A percentile compares a stretch with the other conserved stretches of the same genome.
phyloP scores from a whole-genome alignment of 2,888 invertebrate species.

The Eledone cirrhosa region DNA sequence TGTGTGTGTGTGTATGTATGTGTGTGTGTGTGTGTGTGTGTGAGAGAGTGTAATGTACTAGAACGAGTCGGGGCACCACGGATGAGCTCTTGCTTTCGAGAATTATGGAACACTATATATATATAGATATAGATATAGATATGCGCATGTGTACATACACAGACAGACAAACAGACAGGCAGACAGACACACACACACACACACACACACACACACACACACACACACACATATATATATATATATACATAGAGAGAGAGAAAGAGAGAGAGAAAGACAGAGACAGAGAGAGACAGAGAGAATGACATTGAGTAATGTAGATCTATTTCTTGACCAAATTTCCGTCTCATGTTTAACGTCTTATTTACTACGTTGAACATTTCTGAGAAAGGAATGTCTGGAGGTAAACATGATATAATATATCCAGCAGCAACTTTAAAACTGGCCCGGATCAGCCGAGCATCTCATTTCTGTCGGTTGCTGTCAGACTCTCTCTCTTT shows the following conservation, averaged over 20 bases:
- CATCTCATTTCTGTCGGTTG: neutral
- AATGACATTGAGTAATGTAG: neutral
- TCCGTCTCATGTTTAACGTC: no score
- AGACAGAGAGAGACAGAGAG: neutral
- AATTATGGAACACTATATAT: neutral
- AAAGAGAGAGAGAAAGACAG: neutral
- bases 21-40: neutral
- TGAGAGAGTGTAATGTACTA: neutral
- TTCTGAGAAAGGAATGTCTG: no score
- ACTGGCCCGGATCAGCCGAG: neutral
- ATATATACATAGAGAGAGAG: no score
- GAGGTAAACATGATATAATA: no score
- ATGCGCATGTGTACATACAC: neutral
- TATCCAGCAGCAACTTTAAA: no score
- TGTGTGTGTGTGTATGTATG: no score
- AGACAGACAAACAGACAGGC: no score
- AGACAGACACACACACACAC: no score
- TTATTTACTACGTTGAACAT: no score
- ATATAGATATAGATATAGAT: neutral
- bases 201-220: no score
- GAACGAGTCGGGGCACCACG: neutral
- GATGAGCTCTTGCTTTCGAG: neutral
- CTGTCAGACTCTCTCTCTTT: slow-evolving; percentile 27
- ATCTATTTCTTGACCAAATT: no score
- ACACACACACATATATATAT: no score